These are phyloP conservation scores for Bombus affinis DNA, from an alignment of 1,140 invertebrate species.

Conservation along the genomic window DNA sequence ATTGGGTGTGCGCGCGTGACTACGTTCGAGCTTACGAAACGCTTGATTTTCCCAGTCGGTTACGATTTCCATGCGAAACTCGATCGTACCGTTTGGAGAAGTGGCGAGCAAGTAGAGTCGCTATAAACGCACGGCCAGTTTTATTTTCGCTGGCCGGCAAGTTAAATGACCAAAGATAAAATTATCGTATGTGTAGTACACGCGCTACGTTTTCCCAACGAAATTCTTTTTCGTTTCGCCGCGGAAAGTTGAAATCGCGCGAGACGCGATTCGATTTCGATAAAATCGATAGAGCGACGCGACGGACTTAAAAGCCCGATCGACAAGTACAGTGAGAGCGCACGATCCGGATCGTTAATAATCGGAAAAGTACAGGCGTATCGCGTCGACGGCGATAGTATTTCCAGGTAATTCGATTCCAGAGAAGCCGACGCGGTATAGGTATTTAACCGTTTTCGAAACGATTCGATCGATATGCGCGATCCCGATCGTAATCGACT, in stretches of 20 bases:
- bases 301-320: constrained; percentile 17
- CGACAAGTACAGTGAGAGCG: neutral
- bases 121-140: neutral
- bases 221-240: neutral
- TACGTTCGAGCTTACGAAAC: neutral
- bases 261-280: constrained; percentile 24
- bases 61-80: neutral
- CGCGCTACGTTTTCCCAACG: neutral
- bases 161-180: neutral
- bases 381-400: constrained; percentile 50
- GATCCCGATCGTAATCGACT: constrained; percentile 36
- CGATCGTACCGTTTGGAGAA: neutral
- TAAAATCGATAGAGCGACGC: constrained; percentile 24
- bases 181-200: neutral
- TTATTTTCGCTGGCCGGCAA: neutral
- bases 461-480: constrained; percentile 39
- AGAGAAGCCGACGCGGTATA: constrained; percentile 14
- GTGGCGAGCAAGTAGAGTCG: too few species aligned
- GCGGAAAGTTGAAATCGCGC: constrained; percentile 2
- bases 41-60: too few species aligned
- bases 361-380: constrained; percentile 43
- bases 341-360: constrained; percentile 37
- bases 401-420: constrained; percentile 47
- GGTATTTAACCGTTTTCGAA: constrained; percentile 53
- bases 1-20: too few species aligned